Base-by-base conservation (phyloP, 2,888 invertebrate species). In the Cephus rjabovi region DNA sequence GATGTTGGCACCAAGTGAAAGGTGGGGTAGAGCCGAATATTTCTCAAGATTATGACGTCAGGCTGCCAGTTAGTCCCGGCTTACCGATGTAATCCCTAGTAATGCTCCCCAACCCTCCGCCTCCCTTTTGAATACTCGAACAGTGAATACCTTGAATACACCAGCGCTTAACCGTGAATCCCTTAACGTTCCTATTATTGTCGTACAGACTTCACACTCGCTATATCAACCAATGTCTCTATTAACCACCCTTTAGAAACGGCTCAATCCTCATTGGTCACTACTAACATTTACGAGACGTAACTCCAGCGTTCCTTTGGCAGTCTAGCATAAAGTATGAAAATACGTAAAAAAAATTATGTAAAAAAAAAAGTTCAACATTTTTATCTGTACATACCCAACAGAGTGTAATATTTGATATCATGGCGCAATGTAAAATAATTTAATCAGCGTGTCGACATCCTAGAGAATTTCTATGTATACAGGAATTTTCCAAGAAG, bases 41-140 rank as follows among this genome's bases (percentile, higher is more conserved):
- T 91, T 91, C 88, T 86, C 81, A 82, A 90, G 90, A 91, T 91
- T 91, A 91, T 91, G 91, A 91, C 91, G 90, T 91, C 91, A 90
- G 89, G 85, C 85, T 87, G 89, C 89, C 90, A 90, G 89, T 89
- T 90, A 89, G 86, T 84, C 83, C 83, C 85, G 86, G 89, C 90
- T 91, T 91, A 91, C 87, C 85, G 88, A 88, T 91, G 91, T 91
- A 91, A 91, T 91, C 91, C 90, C 84, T 87, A 87, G 87, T 90
- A 89, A 90, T 89, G 83, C 90, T 82, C 81, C 81, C 79, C 83
- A 81, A 56, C 56, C 56, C 56, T 56, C 56, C 73, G 74, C 71
- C 31, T 34, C 70, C 35, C 71, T 70, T 75, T 33, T 71, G 31
- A 71, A 33, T 71, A 71, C 34, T 11, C 56, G 56, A 56, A 56